Conservation (phyloP, 2,113 vertebrate species). For the Hemiscyllium ocellatum region DNA sequence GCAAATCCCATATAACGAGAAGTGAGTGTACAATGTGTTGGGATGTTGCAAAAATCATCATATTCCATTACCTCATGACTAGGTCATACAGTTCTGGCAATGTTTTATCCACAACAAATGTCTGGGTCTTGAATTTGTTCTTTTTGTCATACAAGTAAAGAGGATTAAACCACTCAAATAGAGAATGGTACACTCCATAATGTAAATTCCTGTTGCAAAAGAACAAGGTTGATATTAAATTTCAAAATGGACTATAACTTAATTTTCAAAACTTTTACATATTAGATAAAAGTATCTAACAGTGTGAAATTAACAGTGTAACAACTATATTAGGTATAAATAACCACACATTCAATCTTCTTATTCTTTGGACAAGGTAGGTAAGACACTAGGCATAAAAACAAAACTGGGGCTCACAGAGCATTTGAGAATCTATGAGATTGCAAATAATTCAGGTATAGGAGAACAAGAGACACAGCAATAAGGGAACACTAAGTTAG, state of each 20-base stretch:
- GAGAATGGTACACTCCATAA: conserved; percentile 84
- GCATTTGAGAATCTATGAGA: neutral
- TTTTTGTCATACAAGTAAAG: conserved; percentile 81
- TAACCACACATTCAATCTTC: neutral
- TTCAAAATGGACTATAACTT: neutral
- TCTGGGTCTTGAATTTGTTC: conserved; percentile 72
- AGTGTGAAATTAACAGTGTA: neutral
- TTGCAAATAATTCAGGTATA: neutral
- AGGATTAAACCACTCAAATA: conserved; percentile 91
- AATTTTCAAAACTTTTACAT: neutral
- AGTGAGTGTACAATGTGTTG: no score
- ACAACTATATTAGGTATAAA: neutral
- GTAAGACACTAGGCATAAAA: neutral
- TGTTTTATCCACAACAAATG: conserved; percentile 68
- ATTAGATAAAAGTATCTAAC: neutral
- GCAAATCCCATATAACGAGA: no score
- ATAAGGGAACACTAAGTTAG: neutral
- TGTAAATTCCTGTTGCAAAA: conserved; percentile 63
- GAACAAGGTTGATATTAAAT: conserved; percentile 5
- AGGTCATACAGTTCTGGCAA: conserved; percentile 84
- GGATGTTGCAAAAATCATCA: neutral
- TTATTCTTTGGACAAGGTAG: neutral
- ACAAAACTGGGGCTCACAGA: neutral
- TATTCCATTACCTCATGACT: conserved; percentile 68
- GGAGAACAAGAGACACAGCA: neutral